Percentiles rank a stretch among this genome's conserved stretches.
Conservation (phyloP, 2,888 invertebrate genomes). For the Sarcophaga variegata region DNA sequence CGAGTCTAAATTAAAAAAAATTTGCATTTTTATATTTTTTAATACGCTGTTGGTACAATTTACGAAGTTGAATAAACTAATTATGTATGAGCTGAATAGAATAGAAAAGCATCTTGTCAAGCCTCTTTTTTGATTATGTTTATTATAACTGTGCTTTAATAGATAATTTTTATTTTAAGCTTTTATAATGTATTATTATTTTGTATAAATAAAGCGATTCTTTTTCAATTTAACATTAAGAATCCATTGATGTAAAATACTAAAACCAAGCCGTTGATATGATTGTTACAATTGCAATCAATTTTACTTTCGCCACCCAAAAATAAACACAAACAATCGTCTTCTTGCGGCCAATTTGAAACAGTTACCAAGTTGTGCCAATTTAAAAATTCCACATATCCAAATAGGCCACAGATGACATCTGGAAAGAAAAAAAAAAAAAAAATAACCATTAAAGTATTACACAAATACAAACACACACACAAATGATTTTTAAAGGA, state of each 20-base stretch:
- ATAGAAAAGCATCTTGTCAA: too few species aligned
- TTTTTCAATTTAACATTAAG: constrained; percentile 74
- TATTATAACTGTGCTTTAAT: too few species aligned
- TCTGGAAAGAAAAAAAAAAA: constrained; percentile 70
- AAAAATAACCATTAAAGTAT: background rate
- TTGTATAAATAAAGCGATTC: background rate
- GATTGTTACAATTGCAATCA: constrained; percentile 71
- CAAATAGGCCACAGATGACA: constrained; percentile 77
- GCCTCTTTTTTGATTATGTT: too few species aligned
- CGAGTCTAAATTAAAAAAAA: too few species aligned
- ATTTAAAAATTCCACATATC: constrained; percentile 78
- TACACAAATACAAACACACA: background rate
- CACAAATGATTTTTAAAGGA: background rate
- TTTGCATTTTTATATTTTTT: too few species aligned
- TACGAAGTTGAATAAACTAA: too few species aligned
- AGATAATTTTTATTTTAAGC: too few species aligned
- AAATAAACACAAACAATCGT: constrained; percentile 66
- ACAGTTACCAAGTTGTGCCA: constrained; percentile 74
- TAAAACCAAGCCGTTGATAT: constrained; percentile 76
- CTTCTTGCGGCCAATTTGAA: constrained; percentile 65
- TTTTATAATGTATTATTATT: too few species aligned
- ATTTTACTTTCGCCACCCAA: constrained; percentile 58
- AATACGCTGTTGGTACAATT: too few species aligned
- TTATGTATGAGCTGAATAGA: too few species aligned
- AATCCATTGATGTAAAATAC: constrained; percentile 77